Evolutionary conservation across 2,888 invertebrate species (phyloP).

Genomic region (Hypolimnas misippus): DNA sequence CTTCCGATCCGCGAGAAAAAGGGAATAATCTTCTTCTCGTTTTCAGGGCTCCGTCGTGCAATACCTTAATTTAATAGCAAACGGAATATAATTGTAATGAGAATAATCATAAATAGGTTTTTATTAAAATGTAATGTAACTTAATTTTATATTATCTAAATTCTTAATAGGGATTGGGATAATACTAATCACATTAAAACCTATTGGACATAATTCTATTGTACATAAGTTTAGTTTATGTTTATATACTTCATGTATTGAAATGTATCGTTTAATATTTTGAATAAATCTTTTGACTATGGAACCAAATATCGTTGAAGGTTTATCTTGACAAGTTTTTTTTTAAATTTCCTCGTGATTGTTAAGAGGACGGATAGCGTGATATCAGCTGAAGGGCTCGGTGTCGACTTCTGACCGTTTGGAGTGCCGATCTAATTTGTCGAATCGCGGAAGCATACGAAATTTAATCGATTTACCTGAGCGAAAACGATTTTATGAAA

Average conservation of each 20-base stretch:
- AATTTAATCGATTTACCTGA: constrained; percentile 71
- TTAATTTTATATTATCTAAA: too few relatives aligned
- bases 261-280: too few relatives aligned
- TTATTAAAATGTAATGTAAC: too few relatives aligned
- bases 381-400: constrained; percentile 69
- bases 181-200: too few relatives aligned
- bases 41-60: constrained; percentile 65
- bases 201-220: too few relatives aligned
- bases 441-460: constrained; percentile 79
- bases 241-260: too few relatives aligned
- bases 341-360: constrained; percentile 70
- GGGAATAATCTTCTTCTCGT: constrained; percentile 76
- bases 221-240: too few relatives aligned
- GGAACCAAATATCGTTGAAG: constrained; percentile 51
- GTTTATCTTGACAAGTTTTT: constrained; percentile 55
- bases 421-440: constrained; percentile 80
- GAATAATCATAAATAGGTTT: neutral
- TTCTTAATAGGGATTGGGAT: too few relatives aligned
- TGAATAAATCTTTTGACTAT: too few relatives aligned
- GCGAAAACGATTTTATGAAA: constrained; percentile 42
- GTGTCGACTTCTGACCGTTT: constrained; percentile 81
- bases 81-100: neutral
- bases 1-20: constrained; percentile 79
- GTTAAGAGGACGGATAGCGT: constrained; percentile 62
- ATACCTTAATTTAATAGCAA: constrained; percentile 2